Base-by-base conservation (phyloP, 1,140 invertebrate species). In the Apis laboriosa region DNA sequence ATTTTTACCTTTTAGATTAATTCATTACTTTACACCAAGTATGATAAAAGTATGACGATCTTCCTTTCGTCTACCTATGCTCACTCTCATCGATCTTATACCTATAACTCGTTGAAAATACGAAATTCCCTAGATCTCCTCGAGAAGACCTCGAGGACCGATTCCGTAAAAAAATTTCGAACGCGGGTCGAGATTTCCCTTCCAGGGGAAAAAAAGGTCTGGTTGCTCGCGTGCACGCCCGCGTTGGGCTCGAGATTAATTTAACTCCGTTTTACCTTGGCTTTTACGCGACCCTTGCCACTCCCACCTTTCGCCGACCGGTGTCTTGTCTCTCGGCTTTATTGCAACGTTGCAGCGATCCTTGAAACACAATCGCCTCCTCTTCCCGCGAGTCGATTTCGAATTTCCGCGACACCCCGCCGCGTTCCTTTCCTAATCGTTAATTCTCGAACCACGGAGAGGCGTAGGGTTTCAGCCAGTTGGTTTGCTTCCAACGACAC, bases 251-350 rank as follows among this genome's bases (percentile, higher is more conserved):
- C 64, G 13, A 83, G 75, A 83, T 83, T 83, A 83, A 83, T 83
- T 83, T 77, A 83, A 83, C 80, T 83, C 66, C 49, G 80, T 78
- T 78, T 83, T 78, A 64, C 80, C 80, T 83, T 83, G 80, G 80
- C 80, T 83, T 78, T 83, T 83, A 78, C 80, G 21, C 75, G 80
- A 83, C 80, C 80, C 80, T 68, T 83, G 80, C 80, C 80, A 83
- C 80, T 78, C 80, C 80, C 80, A 78, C 75, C 74, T 78, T 78
- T 83, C 80, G 64, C 80, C 80, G 56, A 63, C 58, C 56, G 49
- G 80, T 83, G 51, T 71, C 66, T 67, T 21, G 79, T 60, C 68
- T 49, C 80, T 56, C 80, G 28, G 43, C 24, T 70, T 83, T 61
- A 77, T 77, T 55, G 75, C 66, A n/a, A 28, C 75, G 66, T 83